phyloP scores from a whole-genome alignment of 1,140 invertebrate genomes.

The Leptinotarsa defecta region DNA sequence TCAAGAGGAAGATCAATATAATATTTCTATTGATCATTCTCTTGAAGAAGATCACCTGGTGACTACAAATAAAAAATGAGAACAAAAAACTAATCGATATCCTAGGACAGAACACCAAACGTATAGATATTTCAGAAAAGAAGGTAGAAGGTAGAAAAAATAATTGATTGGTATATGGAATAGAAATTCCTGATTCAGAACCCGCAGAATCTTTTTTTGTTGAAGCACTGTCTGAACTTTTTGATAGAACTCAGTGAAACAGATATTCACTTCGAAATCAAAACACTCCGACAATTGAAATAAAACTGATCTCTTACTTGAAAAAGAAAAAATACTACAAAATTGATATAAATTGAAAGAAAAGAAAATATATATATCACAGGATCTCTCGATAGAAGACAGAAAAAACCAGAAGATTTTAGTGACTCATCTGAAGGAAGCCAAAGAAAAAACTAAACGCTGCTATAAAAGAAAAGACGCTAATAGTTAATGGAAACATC shows the following conservation, averaged over 20 bases:
- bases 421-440: not conserved
- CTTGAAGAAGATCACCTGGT: too few species aligned
- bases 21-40: too few species aligned
- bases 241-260: not conserved
- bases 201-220: too few species aligned
- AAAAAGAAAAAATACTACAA: slow-evolving; percentile 1
- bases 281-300: not conserved
- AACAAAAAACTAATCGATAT: too few species aligned
- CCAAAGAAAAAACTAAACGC: not conserved
- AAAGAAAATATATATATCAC: not conserved
- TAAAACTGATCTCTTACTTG: not conserved
- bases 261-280: not conserved
- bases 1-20: too few species aligned
- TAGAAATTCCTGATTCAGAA: too few species aligned
- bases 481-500: not conserved
- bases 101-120: too few species aligned
- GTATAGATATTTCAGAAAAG: too few species aligned
- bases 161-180: too few species aligned
- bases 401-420: slow-evolving; percentile 1
- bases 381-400: not conserved
- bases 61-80: too few species aligned
- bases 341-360: not conserved
- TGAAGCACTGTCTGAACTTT: too few species aligned
- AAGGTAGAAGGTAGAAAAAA: too few species aligned
- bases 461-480: not conserved